Percentiles rank a stretch among this genome's conserved stretches.
Conservation (phyloP, 2,888 invertebrate species). For the Ochropleura leucogaster region DNA sequence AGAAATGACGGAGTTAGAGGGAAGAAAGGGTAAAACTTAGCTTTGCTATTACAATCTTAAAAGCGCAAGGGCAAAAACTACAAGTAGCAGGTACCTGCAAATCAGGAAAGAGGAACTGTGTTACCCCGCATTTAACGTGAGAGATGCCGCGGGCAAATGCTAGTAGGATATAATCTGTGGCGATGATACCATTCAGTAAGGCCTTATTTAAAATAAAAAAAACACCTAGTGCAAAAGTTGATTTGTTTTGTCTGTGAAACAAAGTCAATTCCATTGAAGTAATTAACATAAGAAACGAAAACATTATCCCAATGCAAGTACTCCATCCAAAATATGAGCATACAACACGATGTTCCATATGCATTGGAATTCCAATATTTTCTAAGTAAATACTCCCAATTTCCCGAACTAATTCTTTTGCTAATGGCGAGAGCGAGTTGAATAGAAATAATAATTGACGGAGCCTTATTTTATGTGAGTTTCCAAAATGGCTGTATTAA, state of each 20-base stretch:
- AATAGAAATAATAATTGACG: slow-evolving; percentile 65
- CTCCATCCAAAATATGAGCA: slow-evolving; percentile 17
- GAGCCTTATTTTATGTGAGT: slow-evolving; percentile 52
- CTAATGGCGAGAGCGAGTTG: slow-evolving; percentile 55
- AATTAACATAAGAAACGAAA: slow-evolving; percentile 30
- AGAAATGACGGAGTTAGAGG: no score
- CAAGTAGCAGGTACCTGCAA: no score
- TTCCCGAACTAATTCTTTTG: slow-evolving; percentile 58
- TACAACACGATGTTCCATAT: slow-evolving; percentile 16
- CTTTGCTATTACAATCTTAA: no score
- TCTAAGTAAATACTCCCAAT: slow-evolving; percentile 50
- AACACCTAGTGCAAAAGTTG: not conserved
- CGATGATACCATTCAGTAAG: not conserved
- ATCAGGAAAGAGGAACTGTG: no score
- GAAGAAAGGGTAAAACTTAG: no score
- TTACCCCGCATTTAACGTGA: no score
- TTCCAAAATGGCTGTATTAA: slow-evolving; percentile 84
- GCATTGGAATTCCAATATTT: slow-evolving; percentile 50
- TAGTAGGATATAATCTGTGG: not conserved
- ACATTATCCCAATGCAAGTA: slow-evolving; percentile 14
- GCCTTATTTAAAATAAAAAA: not conserved
- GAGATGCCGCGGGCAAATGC: no score
- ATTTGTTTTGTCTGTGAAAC: not conserved
- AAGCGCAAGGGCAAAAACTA: no score
- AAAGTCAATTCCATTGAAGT: slow-evolving; percentile 19